These are phyloP conservation scores for Panthera uncia DNA, from an alignment of 2,113 vertebrate genomes.

Conservation along the genomic window DNA sequence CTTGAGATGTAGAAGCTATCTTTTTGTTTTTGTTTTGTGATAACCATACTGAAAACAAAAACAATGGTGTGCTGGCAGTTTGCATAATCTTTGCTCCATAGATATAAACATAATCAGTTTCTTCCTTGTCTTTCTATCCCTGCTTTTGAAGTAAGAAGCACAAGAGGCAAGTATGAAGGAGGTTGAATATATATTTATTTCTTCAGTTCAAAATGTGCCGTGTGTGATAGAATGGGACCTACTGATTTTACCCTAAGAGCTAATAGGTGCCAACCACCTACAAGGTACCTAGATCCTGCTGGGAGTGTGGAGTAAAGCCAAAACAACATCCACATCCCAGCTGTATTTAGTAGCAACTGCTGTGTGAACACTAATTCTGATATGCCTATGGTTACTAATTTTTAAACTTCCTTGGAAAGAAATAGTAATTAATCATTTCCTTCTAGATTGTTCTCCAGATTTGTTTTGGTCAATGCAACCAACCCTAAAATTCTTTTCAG, in stretches of 20 bases:
- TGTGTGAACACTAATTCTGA: background rate
- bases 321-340: background rate
- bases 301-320: slow-evolving; percentile 13
- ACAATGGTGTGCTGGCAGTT: slow-evolving; percentile 3
- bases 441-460: slow-evolving; percentile 48
- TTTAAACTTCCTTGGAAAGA: slow-evolving; percentile 60
- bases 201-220: background rate
- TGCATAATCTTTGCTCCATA: slow-evolving; percentile 56
- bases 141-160: background rate
- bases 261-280: background rate
- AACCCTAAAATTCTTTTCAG: slow-evolving; percentile 29
- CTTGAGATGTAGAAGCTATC: slow-evolving; percentile 64
- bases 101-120: slow-evolving; percentile 28
- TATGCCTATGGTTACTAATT: slow-evolving; percentile 48
- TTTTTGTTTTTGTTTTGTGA: slow-evolving; percentile 62
- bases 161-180: background rate
- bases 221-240: background rate
- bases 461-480: background rate
- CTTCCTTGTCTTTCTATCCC: slow-evolving; percentile 43
- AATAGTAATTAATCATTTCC: slow-evolving; percentile 51
- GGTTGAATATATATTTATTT: background rate
- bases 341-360: background rate
- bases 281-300: background rate
- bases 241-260: background rate
- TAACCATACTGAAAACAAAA: slow-evolving; percentile 58